phyloP scores from a whole-genome alignment of 2,113 vertebrate species.

The Pyxicephalus adspersus region DNA sequence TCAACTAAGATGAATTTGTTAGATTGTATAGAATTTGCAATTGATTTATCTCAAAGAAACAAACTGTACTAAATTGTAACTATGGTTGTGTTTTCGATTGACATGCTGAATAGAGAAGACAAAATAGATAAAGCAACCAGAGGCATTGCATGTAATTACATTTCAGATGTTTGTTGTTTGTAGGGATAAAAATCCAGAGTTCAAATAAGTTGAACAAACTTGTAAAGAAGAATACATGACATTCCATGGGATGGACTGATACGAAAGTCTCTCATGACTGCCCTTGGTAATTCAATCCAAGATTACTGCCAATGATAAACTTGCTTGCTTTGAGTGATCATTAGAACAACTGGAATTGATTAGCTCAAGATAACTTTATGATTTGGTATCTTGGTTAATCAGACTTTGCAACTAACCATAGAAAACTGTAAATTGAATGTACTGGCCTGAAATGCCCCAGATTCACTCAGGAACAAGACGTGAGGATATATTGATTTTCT shows the following conservation, averaged over 20 bases:
- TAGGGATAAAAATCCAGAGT: not conserved
- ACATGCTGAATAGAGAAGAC: not conserved
- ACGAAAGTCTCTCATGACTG: constrained; percentile 23
- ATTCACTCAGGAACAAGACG: not conserved
- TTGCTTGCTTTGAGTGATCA: constrained; percentile 17
- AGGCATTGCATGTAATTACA: not conserved
- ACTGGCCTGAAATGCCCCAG: constrained; percentile 34
- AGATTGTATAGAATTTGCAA: not conserved
- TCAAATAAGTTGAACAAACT: constrained; percentile 43
- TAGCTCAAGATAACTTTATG: constrained; percentile 28
- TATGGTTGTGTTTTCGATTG: not conserved
- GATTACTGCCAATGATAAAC: constrained; percentile 34
- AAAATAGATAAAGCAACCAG: not conserved
- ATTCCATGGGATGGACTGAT: constrained; percentile 3
- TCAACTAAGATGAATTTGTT: not conserved
- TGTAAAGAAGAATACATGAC: constrained; percentile 10
- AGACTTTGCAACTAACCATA: constrained; percentile 40
- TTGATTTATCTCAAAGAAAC: not conserved
- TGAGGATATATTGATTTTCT: not conserved
- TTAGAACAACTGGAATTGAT: constrained; percentile 42
- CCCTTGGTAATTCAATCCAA: constrained; percentile 34
- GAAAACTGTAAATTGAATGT: constrained; percentile 25
- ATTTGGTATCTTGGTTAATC: constrained; percentile 42
- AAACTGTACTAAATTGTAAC: not conserved
- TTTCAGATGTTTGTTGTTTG: constrained; percentile 25